These are phyloP conservation scores for Troides oblongomaculatus DNA, from an alignment of 2,888 invertebrate genomes.

Conservation along the genomic window DNA sequence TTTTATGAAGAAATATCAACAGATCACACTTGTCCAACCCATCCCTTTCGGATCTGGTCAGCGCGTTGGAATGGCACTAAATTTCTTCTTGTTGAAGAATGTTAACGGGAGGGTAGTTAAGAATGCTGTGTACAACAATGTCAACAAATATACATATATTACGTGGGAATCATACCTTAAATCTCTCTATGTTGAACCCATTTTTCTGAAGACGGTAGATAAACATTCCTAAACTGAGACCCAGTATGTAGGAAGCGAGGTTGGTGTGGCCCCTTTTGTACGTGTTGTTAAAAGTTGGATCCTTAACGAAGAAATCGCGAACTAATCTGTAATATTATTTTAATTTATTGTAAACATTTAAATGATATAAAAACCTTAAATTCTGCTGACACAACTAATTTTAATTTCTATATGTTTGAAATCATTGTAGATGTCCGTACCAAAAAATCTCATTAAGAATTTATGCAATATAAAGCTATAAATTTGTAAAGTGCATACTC, in stretches of 20 bases:
- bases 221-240: slow-evolving; percentile 47
- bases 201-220: slow-evolving; percentile 45
- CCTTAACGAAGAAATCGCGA: slow-evolving; percentile 33
- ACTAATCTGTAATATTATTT: slow-evolving; percentile 33
- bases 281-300: slow-evolving; percentile 37
- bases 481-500: slow-evolving; percentile 39
- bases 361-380: too few species aligned
- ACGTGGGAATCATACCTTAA: slow-evolving; percentile 34
- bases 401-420: too few species aligned
- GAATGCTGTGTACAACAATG: too few species aligned
- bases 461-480: too few species aligned
- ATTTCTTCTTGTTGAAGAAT: too few species aligned
- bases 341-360: neutral
- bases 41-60: too few species aligned
- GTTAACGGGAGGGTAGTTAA: too few species aligned
- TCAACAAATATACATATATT: neutral
- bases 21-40: neutral
- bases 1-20: neutral
- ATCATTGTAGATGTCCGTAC: too few species aligned
- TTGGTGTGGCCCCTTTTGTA: slow-evolving; percentile 36
- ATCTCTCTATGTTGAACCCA: slow-evolving; percentile 35
- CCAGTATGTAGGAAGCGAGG: slow-evolving; percentile 43
- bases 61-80: too few species aligned
- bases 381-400: too few species aligned
- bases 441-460: too few species aligned